Evolutionary conservation across 1,140 invertebrate species (phyloP), one percentile per base, ranked within the genome.

Genomic region (Delia radicum): DNA sequence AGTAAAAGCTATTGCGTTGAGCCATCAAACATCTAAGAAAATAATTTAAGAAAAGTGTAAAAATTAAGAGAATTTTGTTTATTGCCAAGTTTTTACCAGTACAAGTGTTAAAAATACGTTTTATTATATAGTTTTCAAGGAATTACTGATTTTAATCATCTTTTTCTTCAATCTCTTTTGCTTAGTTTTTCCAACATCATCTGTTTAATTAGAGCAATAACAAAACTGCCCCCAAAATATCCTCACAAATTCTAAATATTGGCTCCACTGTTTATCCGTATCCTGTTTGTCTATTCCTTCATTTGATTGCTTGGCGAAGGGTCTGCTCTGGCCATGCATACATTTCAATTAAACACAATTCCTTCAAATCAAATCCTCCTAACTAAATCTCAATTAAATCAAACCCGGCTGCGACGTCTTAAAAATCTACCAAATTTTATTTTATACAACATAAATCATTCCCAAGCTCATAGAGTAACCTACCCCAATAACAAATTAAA

Each of bases 211-310:
- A n/a, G n/a, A n/a, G n/a, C n/a, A n/a, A n/a, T n/a, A n/a, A n/a
- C n/a, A n/a, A n/a, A n/a, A n/a, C n/a, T n/a, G n/a, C n/a, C n/a
- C n/a, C n/a, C n/a, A n/a, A n/a, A n/a, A n/a, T n/a, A n/a, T n/a
- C n/a, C n/a, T n/a, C n/a, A n/a, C 62, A 4, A 63, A 69, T 69
- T 33, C 10, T 24, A 18, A 6, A 31, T 21, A 24, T 69, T 69
- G 65, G 65, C 65, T 33, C 29, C 29, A 37, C 65, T 69, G 65
- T n/a, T n/a, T 29, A 69, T 69, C 65, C 65, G 65, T 18, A 33
- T 69, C 65, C 65, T 33, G 8, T 37, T 24, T n/a, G 2, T 24
- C 24, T 21, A 55, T 4, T 24, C 4, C 18, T 55, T 10, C 48
- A n/a, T n/a, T 55, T 24, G 15, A 5, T 42, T 42, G 33, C 31